Percentiles rank a stretch among this genome's conserved stretches.
Evolutionary conservation across 2,888 invertebrate genomes (phyloP).

Genomic region (Ischnus inquisitorius): DNA sequence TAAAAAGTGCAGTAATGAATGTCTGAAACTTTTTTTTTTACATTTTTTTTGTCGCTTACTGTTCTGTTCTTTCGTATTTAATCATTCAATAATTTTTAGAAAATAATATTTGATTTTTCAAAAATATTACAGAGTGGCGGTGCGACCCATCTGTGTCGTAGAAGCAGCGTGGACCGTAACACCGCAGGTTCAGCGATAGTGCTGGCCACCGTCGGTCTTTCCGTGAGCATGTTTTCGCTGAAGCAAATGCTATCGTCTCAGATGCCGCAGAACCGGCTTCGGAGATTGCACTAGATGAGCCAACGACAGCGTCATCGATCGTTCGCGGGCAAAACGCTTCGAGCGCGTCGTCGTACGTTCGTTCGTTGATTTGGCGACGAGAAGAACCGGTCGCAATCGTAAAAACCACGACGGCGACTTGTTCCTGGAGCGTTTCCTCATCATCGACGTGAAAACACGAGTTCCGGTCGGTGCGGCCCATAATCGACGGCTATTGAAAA

Average conservation of each 20-base stretch:
- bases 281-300: constrained; percentile 64
- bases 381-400: constrained; percentile 30
- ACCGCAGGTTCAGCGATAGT: constrained; percentile 78
- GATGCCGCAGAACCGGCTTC: constrained; percentile 73
- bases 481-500: background rate
- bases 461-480: constrained; percentile 20
- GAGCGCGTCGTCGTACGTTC: constrained; percentile 16
- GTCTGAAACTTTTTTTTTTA: too few species aligned
- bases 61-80: too few species aligned
- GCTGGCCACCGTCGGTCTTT: constrained; percentile 81
- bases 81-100: background rate
- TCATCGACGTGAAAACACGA: constrained; percentile 20
- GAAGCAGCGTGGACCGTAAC: constrained; percentile 74
- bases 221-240: constrained; percentile 82
- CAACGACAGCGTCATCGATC: constrained; percentile 48
- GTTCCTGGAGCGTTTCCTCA: background rate
- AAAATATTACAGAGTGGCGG: constrained; percentile 74
- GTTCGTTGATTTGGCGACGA: constrained; percentile 10
- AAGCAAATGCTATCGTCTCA: constrained; percentile 80
- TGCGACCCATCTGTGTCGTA: constrained; percentile 73
- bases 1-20: too few species aligned
- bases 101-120: background rate
- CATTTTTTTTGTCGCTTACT: too few species aligned
- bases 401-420: constrained; percentile 1
- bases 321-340: constrained; percentile 58